Percentiles rank a stretch among this genome's conserved stretches.
Evolutionary conservation across 2,797 vertebrate species (phyloP).

Genomic region (Coccyzus lansbergi): DNA sequence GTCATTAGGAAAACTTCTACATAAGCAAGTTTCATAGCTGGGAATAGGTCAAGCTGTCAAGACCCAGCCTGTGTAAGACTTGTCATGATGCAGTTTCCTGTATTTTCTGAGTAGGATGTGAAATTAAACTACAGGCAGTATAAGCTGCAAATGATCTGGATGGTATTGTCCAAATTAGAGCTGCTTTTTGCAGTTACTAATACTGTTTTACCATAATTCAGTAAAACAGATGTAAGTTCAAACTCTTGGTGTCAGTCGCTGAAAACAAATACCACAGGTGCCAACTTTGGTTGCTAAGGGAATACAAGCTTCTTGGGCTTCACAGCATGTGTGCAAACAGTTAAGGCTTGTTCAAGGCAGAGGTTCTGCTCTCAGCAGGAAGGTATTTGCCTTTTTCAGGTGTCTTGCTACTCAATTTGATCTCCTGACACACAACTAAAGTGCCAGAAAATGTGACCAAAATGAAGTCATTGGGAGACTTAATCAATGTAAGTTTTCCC

Average conservation of each 20-base stretch:
- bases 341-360: constrained; percentile 32
- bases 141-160: constrained; percentile 19
- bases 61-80: background rate
- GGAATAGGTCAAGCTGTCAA: constrained; percentile 48
- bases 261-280: constrained; percentile 75
- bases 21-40: constrained; percentile 44
- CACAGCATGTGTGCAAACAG: constrained; percentile 24
- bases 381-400: background rate
- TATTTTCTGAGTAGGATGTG: constrained; percentile 10
- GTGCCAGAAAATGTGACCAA: background rate
- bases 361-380: constrained; percentile 16
- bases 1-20: constrained; percentile 52
- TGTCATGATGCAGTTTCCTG: background rate
- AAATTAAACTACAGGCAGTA: constrained; percentile 7
- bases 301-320: constrained; percentile 50
- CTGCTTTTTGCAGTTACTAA: constrained; percentile 57
- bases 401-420: background rate
- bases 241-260: constrained; percentile 60
- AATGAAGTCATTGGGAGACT: background rate
- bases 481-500: background rate
- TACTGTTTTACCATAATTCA: constrained; percentile 63
- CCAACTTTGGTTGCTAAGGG: constrained; percentile 70
- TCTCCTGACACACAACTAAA: background rate
- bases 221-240: constrained; percentile 72
- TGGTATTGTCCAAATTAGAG: constrained; percentile 51